Evolutionary conservation across 2,113 vertebrate species (phyloP).

Genomic region (Oreochromis tanganicae): DNA sequence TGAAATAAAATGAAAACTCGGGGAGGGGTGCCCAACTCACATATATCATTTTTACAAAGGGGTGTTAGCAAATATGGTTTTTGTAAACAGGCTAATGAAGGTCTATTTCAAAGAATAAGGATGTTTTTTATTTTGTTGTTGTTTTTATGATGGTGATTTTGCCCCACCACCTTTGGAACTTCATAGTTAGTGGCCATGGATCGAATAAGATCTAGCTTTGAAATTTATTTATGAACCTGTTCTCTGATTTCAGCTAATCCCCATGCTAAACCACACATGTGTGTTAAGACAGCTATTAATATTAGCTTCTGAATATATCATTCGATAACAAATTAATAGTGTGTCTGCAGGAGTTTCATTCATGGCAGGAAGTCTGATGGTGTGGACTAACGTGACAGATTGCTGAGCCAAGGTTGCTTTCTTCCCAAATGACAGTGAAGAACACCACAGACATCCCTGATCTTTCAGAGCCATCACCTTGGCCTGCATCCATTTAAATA

Average conservation of each 20-base stretch:
- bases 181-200: neutral
- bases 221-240: neutral
- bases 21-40: neutral
- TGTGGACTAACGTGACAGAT: neutral
- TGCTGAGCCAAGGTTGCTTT: neutral
- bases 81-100: slow-evolving; percentile 54
- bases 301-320: neutral
- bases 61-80: neutral
- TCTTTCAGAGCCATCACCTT: neutral
- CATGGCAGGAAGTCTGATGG: neutral
- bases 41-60: neutral
- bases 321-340: neutral
- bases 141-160: slow-evolving; percentile 31
- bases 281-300: neutral
- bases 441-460: neutral
- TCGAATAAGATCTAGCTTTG: neutral
- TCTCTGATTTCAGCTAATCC: neutral
- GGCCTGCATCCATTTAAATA: slow-evolving; percentile 27
- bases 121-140: slow-evolving; percentile 5
- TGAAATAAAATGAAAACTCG: too few species aligned
- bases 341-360: neutral
- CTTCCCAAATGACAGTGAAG: slow-evolving; percentile 9
- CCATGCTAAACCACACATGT: neutral
- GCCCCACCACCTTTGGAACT: neutral
- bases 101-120: neutral